A percentile compares a stretch with the other conserved stretches of the same genome.
phyloP scores from a whole-genome alignment of 2,113 vertebrate species.

The Ploceus nigricollis region DNA sequence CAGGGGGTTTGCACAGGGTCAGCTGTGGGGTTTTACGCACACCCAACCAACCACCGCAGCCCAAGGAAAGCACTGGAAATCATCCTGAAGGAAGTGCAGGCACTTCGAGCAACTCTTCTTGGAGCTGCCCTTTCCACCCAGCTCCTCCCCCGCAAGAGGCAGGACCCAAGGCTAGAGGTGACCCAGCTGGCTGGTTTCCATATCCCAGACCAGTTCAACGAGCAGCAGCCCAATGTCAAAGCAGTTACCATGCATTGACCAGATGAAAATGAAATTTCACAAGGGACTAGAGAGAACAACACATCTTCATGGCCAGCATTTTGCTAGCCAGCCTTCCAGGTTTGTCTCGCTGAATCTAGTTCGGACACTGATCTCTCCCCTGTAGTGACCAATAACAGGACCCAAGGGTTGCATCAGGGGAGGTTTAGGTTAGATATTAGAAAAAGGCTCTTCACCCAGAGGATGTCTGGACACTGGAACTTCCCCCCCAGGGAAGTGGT shows the following conservation, averaged over 20 bases:
- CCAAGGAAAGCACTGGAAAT: background rate
- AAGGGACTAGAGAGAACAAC: background rate
- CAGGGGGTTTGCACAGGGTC: background rate
- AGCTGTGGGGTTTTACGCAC: fast-evolving
- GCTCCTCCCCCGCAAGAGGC: background rate
- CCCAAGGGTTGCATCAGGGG: background rate
- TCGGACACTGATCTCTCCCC: background rate
- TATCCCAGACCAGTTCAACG: background rate
- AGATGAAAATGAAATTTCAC: background rate
- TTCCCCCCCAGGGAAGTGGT: background rate
- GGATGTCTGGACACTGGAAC: background rate
- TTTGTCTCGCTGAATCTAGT: background rate
- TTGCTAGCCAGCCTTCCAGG: background rate
- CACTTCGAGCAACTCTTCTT: background rate
- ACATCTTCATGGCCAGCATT: fast-evolving
- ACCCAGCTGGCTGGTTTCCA: background rate
- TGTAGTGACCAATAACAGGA: background rate
- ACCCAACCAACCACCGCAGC: fast-evolving
- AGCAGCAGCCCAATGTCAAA: conserved; percentile 14
- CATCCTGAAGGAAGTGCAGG: background rate
- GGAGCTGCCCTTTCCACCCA: background rate
- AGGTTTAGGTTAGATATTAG: background rate
- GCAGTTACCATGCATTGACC: background rate
- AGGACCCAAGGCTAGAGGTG: background rate
- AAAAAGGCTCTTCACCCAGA: background rate